Conservation (phyloP, 2,797 vertebrate genomes). For the Masticophis lateralis region DNA sequence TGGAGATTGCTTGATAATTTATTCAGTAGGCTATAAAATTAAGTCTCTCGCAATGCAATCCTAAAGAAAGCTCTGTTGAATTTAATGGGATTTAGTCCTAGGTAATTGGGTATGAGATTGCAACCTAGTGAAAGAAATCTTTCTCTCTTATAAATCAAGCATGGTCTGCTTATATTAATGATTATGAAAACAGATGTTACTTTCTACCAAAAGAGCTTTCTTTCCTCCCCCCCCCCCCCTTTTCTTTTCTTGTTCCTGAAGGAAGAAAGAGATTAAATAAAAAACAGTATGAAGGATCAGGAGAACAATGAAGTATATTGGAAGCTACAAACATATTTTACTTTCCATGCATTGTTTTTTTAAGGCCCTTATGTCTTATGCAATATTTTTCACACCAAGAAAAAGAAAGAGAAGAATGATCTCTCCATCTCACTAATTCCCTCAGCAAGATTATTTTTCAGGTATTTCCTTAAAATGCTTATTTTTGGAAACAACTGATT, state of each 20-base stretch:
- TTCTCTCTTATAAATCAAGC: constrained; percentile 59
- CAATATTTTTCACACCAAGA: background rate
- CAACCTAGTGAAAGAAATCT: constrained; percentile 50
- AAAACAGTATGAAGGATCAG: constrained; percentile 55
- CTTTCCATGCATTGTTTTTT: constrained; percentile 48
- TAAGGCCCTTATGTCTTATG: constrained; percentile 47
- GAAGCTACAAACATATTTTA: constrained; percentile 35
- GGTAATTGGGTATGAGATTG: background rate
- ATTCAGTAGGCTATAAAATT: constrained; percentile 63
- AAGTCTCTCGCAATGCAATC: constrained; percentile 38
- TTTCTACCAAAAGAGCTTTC: constrained; percentile 53
- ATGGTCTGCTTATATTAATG: constrained; percentile 53
- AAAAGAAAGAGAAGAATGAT: constrained; percentile 19
- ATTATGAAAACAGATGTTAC: constrained; percentile 56
- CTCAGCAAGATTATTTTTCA: constrained; percentile 49
- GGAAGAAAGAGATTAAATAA: constrained; percentile 51
- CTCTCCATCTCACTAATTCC: constrained; percentile 46
- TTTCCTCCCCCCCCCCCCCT: background rate
- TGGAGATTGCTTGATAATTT: constrained; percentile 47
- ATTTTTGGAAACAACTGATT: constrained; percentile 30
- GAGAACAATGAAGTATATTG: constrained; percentile 44
- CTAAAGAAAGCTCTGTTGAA: background rate
- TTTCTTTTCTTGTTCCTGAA: constrained; percentile 35
- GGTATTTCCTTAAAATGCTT: constrained; percentile 49
- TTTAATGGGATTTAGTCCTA: background rate